Percentiles rank a stretch among this genome's conserved stretches.
Conservation (phyloP, 2,113 vertebrate genomes). For the Aspidoscelis tigris region DNA sequence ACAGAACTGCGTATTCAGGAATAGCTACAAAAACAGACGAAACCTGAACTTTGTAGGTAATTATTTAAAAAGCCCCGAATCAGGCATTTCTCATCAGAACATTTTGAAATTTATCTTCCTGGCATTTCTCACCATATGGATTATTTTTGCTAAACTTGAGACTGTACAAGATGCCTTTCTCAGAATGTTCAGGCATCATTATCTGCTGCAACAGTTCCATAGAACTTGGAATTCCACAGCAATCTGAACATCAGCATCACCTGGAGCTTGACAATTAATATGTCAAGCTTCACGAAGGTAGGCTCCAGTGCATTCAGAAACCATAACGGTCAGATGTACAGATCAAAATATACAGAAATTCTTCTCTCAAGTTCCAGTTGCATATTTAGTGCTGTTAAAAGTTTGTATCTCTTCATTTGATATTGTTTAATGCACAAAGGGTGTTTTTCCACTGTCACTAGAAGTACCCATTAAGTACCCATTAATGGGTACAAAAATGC, state of each 20-base stretch:
- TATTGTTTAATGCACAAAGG: neutral
- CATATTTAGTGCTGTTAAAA: neutral
- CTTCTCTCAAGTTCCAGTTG: neutral
- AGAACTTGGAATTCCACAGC: slow-evolving; percentile 4
- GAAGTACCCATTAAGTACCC: too few relatives aligned
- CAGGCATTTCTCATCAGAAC: neutral
- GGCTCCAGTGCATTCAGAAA: neutral
- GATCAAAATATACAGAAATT: neutral
- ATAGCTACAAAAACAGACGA: neutral
- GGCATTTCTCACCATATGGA: neutral
- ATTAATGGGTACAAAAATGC: too few relatives aligned
- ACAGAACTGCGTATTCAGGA: neutral
- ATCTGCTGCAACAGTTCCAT: neutral
- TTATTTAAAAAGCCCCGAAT: neutral
- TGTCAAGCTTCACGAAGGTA: neutral
- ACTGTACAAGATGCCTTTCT: neutral
- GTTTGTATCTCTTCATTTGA: neutral
- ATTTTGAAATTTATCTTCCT: neutral
- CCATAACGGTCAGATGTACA: neutral
- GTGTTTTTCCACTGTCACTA: too few relatives aligned
- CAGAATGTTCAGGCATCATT: neutral
- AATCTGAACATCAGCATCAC: neutral
- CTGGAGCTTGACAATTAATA: neutral
- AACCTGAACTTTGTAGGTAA: neutral
- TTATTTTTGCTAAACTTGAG: neutral